Percentiles rank a stretch among this genome's conserved stretches.
phyloP scores from a whole-genome alignment of 2,113 vertebrate species.

The Stomatorhinus ivindoensis region DNA sequence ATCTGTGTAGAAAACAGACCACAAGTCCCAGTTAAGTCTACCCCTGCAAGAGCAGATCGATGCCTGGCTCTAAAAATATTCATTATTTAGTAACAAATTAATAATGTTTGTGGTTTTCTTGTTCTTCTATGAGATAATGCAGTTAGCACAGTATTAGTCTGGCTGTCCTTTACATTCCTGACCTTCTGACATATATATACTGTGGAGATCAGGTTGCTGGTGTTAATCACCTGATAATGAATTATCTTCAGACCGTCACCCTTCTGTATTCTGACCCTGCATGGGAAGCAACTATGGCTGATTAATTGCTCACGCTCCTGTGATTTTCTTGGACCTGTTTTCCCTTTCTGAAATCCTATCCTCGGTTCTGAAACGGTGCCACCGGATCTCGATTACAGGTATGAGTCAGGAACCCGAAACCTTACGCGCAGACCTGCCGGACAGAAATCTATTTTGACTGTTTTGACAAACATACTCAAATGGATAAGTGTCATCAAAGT shows the following conservation, averaged over 20 bases:
- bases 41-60: not conserved
- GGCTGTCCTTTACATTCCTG: conserved; percentile 41
- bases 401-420: not conserved
- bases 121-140: conserved; percentile 32
- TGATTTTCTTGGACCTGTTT: not conserved
- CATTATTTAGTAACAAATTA: conserved; percentile 2
- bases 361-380: not conserved
- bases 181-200: conserved; percentile 36
- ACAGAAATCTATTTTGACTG: not conserved
- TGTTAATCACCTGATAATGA: conserved; percentile 42
- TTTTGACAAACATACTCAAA: conserved; percentile 4
- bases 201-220: conserved; percentile 34
- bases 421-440: not conserved
- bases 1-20: not conserved
- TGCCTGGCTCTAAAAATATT: not conserved
- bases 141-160: conserved; percentile 34
- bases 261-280: conserved; percentile 37
- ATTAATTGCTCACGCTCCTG: conserved; percentile 30
- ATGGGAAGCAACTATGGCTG: conserved; percentile 19
- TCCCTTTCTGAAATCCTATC: not conserved
- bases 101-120: not conserved
- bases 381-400: not conserved
- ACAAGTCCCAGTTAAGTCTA: not conserved
- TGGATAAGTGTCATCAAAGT: not conserved
- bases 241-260: conserved; percentile 34